A percentile compares a stretch with the other conserved stretches of the same genome.
Conservation (phyloP, 2,113 vertebrate species). For the Sinocyclocheilus grahami region DNA sequence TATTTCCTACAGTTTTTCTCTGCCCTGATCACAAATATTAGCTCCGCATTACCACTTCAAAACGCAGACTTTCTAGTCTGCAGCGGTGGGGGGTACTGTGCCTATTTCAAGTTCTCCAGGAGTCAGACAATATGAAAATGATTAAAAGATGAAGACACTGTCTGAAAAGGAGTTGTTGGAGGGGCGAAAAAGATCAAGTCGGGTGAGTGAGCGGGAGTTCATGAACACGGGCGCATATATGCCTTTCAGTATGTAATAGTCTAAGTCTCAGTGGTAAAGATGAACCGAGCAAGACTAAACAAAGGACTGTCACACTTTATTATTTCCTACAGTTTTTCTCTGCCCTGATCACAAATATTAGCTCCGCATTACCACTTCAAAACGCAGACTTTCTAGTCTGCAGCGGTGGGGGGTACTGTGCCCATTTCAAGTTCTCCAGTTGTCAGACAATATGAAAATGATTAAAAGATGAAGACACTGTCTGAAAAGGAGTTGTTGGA, state of each 20-base stretch:
- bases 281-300: slow-evolving; percentile 64
- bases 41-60: slow-evolving; percentile 73
- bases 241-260: background rate
- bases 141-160: slow-evolving; percentile 37
- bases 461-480: slow-evolving; percentile 37
- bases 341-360: slow-evolving; percentile 71
- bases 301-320: slow-evolving; percentile 68
- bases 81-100: slow-evolving; percentile 56
- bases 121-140: slow-evolving; percentile 57
- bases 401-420: slow-evolving; percentile 56
- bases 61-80: slow-evolving; percentile 64
- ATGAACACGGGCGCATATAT: background rate
- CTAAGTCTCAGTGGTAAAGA: slow-evolving; percentile 53
- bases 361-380: slow-evolving; percentile 73
- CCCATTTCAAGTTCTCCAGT: slow-evolving; percentile 61
- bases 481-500: slow-evolving; percentile 6
- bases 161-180: slow-evolving; percentile 6
- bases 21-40: slow-evolving; percentile 71
- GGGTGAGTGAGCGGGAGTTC: background rate
- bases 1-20: slow-evolving; percentile 65
- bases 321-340: slow-evolving; percentile 65
- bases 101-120: slow-evolving; percentile 61
- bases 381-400: slow-evolving; percentile 64
- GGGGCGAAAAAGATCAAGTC: background rate
- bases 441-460: slow-evolving; percentile 57